Evolutionary conservation across 2,888 invertebrate species (phyloP).

Genomic region (Octodonta nipae): DNA sequence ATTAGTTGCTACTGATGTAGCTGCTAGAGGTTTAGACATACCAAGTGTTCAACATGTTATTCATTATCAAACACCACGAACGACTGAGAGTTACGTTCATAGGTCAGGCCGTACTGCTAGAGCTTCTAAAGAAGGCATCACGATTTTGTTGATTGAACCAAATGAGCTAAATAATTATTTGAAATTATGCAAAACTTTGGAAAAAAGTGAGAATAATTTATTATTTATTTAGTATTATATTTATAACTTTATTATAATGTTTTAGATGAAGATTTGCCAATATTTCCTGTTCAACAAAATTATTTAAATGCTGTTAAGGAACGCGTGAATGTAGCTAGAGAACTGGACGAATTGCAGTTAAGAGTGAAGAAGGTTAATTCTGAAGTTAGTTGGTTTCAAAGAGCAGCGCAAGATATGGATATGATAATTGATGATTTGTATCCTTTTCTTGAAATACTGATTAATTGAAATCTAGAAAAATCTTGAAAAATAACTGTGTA

Average conservation of each 20-base stretch:
- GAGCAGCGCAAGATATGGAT: constrained; percentile 81
- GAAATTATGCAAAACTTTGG: constrained; percentile 70
- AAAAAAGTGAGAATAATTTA: constrained; percentile 52
- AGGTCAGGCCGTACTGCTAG: constrained; percentile 93
- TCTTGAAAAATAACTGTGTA: background rate
- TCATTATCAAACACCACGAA: constrained; percentile 89
- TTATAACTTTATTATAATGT: constrained; percentile 10
- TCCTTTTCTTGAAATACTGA: constrained; percentile 13
- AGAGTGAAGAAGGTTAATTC: constrained; percentile 47
- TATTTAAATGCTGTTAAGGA: constrained; percentile 53
- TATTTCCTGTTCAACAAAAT: constrained; percentile 62
- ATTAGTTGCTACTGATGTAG: constrained; percentile 90
- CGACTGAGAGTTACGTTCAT: constrained; percentile 92
- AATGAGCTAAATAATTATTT: constrained; percentile 66
- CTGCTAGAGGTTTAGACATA: constrained; percentile 92
- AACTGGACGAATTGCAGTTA: constrained; percentile 66
- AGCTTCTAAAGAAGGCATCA: constrained; percentile 75
- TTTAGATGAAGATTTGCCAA: constrained; percentile 66
- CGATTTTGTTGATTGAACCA: constrained; percentile 83
- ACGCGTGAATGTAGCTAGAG: constrained; percentile 61
- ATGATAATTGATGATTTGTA: constrained; percentile 68
- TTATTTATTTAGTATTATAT: constrained; percentile 4
- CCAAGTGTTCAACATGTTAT: constrained; percentile 86
- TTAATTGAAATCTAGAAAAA: background rate
- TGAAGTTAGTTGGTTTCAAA: constrained; percentile 73